Base-by-base conservation (phyloP, 2,113 vertebrate genomes). In the Tringa solitaria region DNA sequence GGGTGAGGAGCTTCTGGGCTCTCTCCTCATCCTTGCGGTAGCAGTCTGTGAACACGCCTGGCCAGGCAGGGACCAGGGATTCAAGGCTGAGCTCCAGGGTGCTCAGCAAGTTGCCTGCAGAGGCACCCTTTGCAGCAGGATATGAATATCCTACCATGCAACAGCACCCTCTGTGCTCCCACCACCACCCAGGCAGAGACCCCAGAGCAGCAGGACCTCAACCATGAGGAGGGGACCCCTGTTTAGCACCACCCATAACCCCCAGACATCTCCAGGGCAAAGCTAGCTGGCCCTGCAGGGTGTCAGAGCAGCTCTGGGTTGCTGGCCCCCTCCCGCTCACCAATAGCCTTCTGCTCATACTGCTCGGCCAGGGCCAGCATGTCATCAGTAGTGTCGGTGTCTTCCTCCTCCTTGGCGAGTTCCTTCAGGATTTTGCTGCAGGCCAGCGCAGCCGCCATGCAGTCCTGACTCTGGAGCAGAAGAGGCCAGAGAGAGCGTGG, bases 361-460 rank as follows among this genome's bases (percentile, higher is more conserved):
- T 99, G 97, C 35, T 97, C 95, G 0, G 99, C 99, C 22, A 99
- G 97, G 8, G 97, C 95, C 91, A 94, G 86, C 99, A 99, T 99
- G 15, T 98, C 97, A 14, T 98, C 98, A 0, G 95, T 96, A 67
- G 98, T 98, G 56, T 99, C 99, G 0, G 98, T 98, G 82, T 99
- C 99, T 3, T 96, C 98, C 85, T 98, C 98, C 87, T 99, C 99
- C 90, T 93, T 92, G 32, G 99, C 98, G 53, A 99, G 97, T 64
- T 98, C 99, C 97, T 99, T 99, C 95, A 99, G 97, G 95, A 99
- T 99, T 97, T 98, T 99, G 97, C 98, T 99, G 97, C 99, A 99
- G 60, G 99, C 99, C 95, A 99, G 96, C 1, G 99, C 99, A 0
- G 99, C 98, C 0, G 88, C 98, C 9, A 97, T 98, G 91, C 98